Evolutionary conservation across 2,888 invertebrate species (phyloP).

Genomic region (Cheilosia vernalis): DNA sequence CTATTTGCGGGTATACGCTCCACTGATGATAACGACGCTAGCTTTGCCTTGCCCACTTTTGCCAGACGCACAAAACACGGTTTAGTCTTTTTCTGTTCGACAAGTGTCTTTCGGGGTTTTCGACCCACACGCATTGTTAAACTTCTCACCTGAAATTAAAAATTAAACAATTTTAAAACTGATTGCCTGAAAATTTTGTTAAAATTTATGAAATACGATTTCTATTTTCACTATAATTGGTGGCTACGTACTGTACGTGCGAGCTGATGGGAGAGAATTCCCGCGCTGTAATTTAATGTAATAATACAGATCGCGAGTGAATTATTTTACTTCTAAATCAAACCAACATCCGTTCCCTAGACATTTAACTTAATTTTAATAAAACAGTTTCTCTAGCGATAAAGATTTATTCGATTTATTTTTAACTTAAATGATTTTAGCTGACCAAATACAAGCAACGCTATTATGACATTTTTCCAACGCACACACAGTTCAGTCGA

Average conservation of each 20-base stretch:
- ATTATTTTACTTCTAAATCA: neutral
- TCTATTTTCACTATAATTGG: slow-evolving; percentile 12
- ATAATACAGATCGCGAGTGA: neutral
- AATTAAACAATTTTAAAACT: slow-evolving; percentile 54
- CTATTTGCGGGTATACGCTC: slow-evolving; percentile 52
- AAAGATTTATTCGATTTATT: slow-evolving; percentile 28
- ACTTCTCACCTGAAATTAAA: slow-evolving; percentile 58
- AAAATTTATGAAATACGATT: neutral
- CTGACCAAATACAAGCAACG: slow-evolving; percentile 54
- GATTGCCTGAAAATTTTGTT: slow-evolving; percentile 52
- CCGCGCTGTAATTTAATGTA: slow-evolving; percentile 37
- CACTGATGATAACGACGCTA: neutral
- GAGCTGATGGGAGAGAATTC: slow-evolving; percentile 29
- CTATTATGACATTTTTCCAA: slow-evolving; percentile 70
- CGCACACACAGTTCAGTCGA: slow-evolving; percentile 30
- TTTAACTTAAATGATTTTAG: slow-evolving; percentile 37
- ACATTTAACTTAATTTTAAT: neutral
- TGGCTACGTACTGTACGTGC: slow-evolving; percentile 61
- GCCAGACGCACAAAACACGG: slow-evolving; percentile 81
- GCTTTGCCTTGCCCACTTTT: slow-evolving; percentile 76
- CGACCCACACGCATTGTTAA: slow-evolving; percentile 81
- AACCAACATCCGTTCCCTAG: neutral
- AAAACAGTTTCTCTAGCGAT: neutral
- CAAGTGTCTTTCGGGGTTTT: slow-evolving; percentile 75
- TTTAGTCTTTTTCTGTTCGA: slow-evolving; percentile 79